Evolutionary conservation across 1,140 invertebrate species (phyloP), one percentile per base, ranked within the genome.

Genomic region (Drosophila willistoni): DNA sequence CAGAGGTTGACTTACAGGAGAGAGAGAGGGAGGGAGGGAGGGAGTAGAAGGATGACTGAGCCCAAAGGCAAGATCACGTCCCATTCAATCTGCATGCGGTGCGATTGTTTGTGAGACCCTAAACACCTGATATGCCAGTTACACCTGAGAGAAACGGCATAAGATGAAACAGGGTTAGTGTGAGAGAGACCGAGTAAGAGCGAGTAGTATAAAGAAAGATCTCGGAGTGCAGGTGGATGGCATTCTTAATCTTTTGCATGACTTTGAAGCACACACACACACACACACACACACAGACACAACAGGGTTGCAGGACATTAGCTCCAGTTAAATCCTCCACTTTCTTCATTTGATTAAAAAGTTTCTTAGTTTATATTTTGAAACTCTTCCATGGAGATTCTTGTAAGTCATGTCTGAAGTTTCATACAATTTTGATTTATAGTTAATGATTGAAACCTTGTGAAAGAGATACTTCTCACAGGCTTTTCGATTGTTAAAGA

Each of bases 51-150:
- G 7, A 14, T 61, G 12, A 39, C 36, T 39, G 36, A 4, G 3
- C 56, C 22, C 47, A 44, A 51, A 65, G 47, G 75, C 72, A 67
- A 64, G 64, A 77, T 71, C 59, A 65, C 47, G 61, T 67, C 57
- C 41, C 7, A 57, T 71, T 77, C 68, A 80, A 51, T 89, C 84
- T 89, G 84, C 80, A 89, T 89, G 83, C 66, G 41, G 29, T 72
- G 71, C 74, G 66, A 68, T 78, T 78, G 64, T 71, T 70, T 74
- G 66, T 67, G 69, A 61, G 67, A 68, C 77, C 81, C 61, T 73
- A 73, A 70, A 82, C 84, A 89, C 83, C 84, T 87, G 83, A 87
- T 89, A 84, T 89, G 59, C 59, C 68, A 54, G 62, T 69, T 68
- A 44, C 60, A 17, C n/a, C 14, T 5, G 39, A 5, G 17, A 39